These are phyloP conservation scores for Anguilla japonica DNA, from an alignment of 2,113 vertebrate species.

Conservation along the genomic window DNA sequence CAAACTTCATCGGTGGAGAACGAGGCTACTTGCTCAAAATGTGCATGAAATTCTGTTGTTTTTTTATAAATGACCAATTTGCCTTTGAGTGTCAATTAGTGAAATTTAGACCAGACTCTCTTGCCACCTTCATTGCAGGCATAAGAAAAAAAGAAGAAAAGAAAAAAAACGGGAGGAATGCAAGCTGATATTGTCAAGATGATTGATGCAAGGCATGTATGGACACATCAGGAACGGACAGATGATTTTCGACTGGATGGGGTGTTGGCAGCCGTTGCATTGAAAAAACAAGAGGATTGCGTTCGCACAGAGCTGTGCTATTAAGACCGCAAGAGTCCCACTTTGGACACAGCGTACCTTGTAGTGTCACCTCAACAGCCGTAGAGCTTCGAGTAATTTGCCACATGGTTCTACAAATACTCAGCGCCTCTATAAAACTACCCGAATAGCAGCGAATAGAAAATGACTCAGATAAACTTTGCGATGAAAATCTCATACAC, in stretches of 20 bases:
- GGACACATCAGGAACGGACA: not conserved
- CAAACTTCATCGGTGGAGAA: not conserved
- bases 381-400: not conserved
- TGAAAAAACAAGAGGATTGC: slow-evolving; percentile 3
- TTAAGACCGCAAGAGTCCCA: not conserved
- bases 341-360: not conserved
- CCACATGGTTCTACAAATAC: not conserved
- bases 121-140: not conserved
- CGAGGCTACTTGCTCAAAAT: not conserved
- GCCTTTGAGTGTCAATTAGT: not conserved
- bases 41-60: slow-evolving; percentile 1
- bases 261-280: not conserved
- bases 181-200: not conserved
- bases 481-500: not conserved
- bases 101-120: not conserved
- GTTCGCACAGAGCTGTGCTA: not conserved
- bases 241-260: slow-evolving; percentile 10
- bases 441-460: not conserved
- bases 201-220: slow-evolving; percentile 1
- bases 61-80: not conserved
- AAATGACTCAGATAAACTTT: not conserved
- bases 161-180: not conserved
- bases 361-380: not conserved
- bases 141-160: not conserved
- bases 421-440: not conserved